Conservation (phyloP, 2,888 invertebrate species). For the Napeogenes sylphis region DNA sequence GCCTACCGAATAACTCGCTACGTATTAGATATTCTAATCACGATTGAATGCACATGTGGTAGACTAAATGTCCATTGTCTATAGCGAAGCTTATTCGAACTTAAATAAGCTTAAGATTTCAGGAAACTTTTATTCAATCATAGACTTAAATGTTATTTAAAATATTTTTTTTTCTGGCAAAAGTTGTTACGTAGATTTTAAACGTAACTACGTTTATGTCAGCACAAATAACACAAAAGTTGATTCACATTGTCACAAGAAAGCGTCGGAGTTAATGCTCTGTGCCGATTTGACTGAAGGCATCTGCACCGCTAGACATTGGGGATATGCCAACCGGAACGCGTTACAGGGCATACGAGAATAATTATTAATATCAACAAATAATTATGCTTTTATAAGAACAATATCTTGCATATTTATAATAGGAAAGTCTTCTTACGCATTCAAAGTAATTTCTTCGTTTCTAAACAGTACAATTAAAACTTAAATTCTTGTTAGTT, state of each 20-base stretch:
- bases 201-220: constrained; percentile 10
- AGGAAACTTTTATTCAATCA: no score
- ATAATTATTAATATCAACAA: constrained; percentile 20
- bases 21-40: constrained; percentile 62
- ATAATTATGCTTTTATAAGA: constrained; percentile 4
- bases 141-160: constrained; percentile 3
- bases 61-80: constrained; percentile 35
- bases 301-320: constrained; percentile 24
- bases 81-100: constrained; percentile 16
- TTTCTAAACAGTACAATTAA: no score
- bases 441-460: neutral
- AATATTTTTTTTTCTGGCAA: neutral
- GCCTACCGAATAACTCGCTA: constrained; percentile 56
- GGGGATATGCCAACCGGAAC: constrained; percentile 62
- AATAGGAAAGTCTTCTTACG: neutral
- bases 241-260: constrained; percentile 18
- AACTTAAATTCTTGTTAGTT: no score
- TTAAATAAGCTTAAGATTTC: constrained; percentile 11
- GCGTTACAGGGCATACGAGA: constrained; percentile 59
- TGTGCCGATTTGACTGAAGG: constrained; percentile 32
- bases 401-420: neutral
- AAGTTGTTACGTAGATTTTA: neutral
- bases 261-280: constrained; percentile 30
- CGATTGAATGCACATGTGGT: constrained; percentile 53
- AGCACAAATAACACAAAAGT: constrained; percentile 4